These are phyloP conservation scores for Oceanites oceanicus DNA, from an alignment of 2,113 vertebrate genomes.

Conservation along the genomic window DNA sequence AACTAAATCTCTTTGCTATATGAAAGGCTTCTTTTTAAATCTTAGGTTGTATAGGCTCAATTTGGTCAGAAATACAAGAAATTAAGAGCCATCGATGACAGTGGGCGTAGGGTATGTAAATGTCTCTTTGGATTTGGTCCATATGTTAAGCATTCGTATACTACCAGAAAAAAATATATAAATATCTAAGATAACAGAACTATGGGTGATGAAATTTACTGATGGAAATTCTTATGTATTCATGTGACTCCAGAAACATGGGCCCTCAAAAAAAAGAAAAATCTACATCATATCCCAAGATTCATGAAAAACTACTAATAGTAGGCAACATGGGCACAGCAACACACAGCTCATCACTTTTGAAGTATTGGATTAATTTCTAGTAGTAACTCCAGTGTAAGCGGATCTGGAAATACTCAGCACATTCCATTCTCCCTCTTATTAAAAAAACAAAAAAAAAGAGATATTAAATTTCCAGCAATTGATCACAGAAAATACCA, in stretches of 20 bases:
- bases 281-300: not conserved
- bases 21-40: not conserved
- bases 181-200: not conserved
- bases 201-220: not conserved
- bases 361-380: not conserved
- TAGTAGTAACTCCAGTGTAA: not conserved
- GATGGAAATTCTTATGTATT: not conserved
- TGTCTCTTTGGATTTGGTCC: not conserved
- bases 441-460: not conserved
- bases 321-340: not conserved
- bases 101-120: not conserved
- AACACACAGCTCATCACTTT: not conserved
- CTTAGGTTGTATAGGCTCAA: not conserved
- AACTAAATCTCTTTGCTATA: not conserved
- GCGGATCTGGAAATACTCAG: conserved; percentile 31
- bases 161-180: not conserved
- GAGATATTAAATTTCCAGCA: not conserved
- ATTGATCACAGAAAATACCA: not conserved
- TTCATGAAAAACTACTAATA: not conserved
- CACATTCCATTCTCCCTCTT: not conserved
- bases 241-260: not conserved
- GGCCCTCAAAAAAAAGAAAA: not conserved
- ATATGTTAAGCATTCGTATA: not conserved
- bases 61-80: not conserved
- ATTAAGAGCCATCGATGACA: not conserved